These are phyloP conservation scores for Oikopleura albicans DNA, from an alignment of 23 tunicate genomes.

Conservation along the genomic window DNA sequence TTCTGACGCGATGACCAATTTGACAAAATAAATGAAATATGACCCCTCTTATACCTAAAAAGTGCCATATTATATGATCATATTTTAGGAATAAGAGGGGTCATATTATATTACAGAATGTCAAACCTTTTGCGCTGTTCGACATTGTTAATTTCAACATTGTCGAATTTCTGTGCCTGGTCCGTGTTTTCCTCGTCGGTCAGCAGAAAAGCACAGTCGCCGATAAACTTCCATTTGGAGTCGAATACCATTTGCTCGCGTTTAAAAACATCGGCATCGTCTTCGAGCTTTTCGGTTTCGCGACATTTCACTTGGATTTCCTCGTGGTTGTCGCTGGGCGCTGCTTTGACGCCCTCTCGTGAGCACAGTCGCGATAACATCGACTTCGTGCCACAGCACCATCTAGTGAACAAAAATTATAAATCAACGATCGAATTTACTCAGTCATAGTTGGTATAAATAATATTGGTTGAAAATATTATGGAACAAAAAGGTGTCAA, in stretches of 20 bases:
- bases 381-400: background rate
- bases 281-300: background rate
- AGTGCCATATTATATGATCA: too few species aligned
- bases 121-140: background rate
- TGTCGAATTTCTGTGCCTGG: background rate
- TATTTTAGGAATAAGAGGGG: too few species aligned
- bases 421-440: too few species aligned
- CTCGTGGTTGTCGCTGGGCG: background rate
- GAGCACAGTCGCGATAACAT: background rate
- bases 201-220: constrained; percentile 6
- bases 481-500: too few species aligned
- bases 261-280: background rate
- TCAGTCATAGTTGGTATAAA: too few species aligned
- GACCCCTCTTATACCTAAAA: too few species aligned
- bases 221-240: constrained; percentile 1
- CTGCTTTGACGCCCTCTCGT: background rate
- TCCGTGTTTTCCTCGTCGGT: constrained; percentile 1
- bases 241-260: background rate
- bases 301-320: background rate
- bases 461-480: too few species aligned
- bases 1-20: too few species aligned
- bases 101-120: too few species aligned
- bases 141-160: background rate
- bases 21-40: too few species aligned
- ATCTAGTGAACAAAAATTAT: too few species aligned